phyloP scores from a whole-genome alignment of 2,113 vertebrate genomes.

The Canis aureus region DNA sequence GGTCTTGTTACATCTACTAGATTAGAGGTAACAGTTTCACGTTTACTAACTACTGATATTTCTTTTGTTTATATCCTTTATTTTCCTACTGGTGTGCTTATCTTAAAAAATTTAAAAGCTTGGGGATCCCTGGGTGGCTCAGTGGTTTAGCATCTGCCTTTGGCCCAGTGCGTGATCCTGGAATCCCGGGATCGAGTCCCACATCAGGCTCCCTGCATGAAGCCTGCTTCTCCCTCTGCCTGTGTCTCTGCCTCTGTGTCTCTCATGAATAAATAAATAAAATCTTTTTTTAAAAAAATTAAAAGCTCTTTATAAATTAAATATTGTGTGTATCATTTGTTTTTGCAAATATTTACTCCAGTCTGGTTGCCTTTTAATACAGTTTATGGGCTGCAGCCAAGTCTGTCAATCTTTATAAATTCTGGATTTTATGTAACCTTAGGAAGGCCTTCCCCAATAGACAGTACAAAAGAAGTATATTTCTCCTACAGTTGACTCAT shows the following conservation, averaged over 20 bases:
- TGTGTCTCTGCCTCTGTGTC: too few species aligned
- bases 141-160: too few species aligned
- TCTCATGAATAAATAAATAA: too few species aligned
- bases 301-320: slow-evolving; percentile 22
- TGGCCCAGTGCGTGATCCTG: too few species aligned
- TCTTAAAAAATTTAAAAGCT: not conserved
- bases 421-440: not conserved
- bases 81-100: not conserved
- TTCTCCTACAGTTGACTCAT: not conserved
- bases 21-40: not conserved
- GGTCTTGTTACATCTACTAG: not conserved
- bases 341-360: slow-evolving; percentile 53
- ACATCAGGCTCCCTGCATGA: too few species aligned
- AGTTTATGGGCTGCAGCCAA: not conserved
- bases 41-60: not conserved
- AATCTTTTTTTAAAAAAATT: not conserved
- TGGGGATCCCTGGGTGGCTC: too few species aligned
- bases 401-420: slow-evolving; percentile 21
- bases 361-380: not conserved
- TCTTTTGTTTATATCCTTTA: not conserved
- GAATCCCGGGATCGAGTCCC: too few species aligned
- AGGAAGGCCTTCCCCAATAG: not conserved
- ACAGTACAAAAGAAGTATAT: not conserved
- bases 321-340: not conserved
- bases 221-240: too few species aligned